These are phyloP conservation scores for Stomatorhinus ivindoensis DNA, from an alignment of 2,113 vertebrate species.

Conservation along the genomic window DNA sequence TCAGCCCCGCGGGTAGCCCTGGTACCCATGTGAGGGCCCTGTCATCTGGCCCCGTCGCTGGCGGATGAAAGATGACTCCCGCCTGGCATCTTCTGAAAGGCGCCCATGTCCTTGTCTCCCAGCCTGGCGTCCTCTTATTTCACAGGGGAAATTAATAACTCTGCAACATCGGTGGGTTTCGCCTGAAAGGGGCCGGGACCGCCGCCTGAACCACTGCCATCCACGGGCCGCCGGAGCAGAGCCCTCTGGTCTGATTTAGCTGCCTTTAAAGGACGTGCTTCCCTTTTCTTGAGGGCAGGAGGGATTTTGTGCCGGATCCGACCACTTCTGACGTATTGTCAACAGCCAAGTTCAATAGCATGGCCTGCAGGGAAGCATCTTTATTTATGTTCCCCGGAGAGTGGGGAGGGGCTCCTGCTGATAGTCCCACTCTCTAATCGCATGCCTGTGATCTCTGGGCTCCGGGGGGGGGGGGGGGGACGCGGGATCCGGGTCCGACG, in stretches of 20 bases:
- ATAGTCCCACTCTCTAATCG: conserved; percentile 35
- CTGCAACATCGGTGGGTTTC: conserved; percentile 62
- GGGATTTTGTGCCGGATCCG: conserved; percentile 28
- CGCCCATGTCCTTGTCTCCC: conserved; percentile 62
- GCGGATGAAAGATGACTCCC: conserved; percentile 53
- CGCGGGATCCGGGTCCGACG: neutral
- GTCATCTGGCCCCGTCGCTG: conserved; percentile 48
- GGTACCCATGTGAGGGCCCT: conserved; percentile 52
- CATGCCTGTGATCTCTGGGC: conserved; percentile 23
- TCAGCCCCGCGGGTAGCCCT: conserved; percentile 29
- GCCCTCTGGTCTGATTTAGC: conserved; percentile 5
- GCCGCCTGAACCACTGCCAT: conserved; percentile 37
- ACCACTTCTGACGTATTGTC: conserved; percentile 40
- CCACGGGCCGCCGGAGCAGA: neutral
- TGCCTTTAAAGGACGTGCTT: conserved; percentile 20
- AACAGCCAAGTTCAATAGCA: conserved; percentile 36
- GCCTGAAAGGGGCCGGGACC: conserved; percentile 38
- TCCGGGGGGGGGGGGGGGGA: too few relatives aligned
- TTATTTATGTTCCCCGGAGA: conserved; percentile 53
- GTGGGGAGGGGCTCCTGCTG: conserved; percentile 47
- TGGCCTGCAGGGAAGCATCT: conserved; percentile 21
- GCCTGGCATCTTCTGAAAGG: conserved; percentile 55
- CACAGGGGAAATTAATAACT: conserved; percentile 71
- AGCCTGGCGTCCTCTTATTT: conserved; percentile 63
- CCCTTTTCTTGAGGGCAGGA: conserved; percentile 32